Percentiles rank a stretch among this genome's conserved stretches.
Evolutionary conservation across 2,113 vertebrate species (phyloP).

Genomic region (Vulpes lagopus): DNA sequence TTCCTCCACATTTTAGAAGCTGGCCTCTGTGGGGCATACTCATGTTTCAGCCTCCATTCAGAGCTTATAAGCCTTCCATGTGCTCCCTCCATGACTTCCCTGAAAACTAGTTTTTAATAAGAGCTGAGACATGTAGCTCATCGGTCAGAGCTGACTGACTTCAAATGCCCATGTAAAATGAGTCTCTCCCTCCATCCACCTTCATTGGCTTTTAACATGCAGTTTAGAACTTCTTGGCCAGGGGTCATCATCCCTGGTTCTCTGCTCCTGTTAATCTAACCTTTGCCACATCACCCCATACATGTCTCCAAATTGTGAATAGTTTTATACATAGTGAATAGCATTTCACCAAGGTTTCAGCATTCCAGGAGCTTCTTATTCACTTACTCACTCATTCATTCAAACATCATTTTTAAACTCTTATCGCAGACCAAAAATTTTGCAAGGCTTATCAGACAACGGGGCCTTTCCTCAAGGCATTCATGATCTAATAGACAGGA

Average conservation of each 20-base stretch:
- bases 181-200: not conserved
- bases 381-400: not conserved
- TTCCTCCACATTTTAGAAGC: not conserved
- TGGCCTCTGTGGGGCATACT: not conserved
- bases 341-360: not conserved
- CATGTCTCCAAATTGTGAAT: not conserved
- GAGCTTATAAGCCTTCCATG: not conserved
- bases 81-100: not conserved
- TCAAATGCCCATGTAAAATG: not conserved
- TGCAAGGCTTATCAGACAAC: not conserved
- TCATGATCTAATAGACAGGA: not conserved
- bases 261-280: conserved; percentile 7
- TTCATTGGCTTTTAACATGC: not conserved
- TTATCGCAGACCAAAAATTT: not conserved
- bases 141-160: conserved; percentile 31
- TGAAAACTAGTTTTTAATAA: not conserved
- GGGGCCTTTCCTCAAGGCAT: not conserved
- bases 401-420: not conserved
- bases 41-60: not conserved
- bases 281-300: not conserved
- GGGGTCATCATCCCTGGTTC: not conserved
- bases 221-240: not conserved
- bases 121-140: not conserved
- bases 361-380: not conserved
- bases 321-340: not conserved